These are phyloP conservation scores for Guaruba guarouba DNA, from an alignment of 2,113 vertebrate species.

Conservation along the genomic window DNA sequence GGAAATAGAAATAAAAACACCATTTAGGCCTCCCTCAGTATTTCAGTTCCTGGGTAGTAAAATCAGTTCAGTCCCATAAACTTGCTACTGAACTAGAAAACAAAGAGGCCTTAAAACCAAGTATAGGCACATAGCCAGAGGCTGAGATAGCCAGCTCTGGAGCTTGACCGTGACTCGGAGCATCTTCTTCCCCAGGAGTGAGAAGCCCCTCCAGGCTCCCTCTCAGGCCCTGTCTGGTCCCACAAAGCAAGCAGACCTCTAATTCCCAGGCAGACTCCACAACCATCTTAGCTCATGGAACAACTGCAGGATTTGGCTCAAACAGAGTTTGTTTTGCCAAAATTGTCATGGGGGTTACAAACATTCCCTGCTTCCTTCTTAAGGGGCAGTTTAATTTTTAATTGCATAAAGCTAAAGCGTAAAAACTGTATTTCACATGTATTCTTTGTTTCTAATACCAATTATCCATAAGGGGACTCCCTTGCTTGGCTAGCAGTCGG, in stretches of 20 bases:
- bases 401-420: background rate
- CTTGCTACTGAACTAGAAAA: background rate
- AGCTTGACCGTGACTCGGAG: background rate
- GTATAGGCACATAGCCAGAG: background rate
- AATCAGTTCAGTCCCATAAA: background rate
- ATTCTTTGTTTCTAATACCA: conserved; percentile 30
- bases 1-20: background rate
- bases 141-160: background rate
- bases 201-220: background rate
- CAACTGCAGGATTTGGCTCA: background rate
- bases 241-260: accelerated
- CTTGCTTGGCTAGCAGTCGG: conserved; percentile 38
- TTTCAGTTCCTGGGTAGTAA: background rate
- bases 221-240: background rate
- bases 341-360: background rate
- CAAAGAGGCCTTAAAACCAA: background rate
- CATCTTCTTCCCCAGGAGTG: background rate
- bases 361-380: background rate
- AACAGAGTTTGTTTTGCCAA: background rate
- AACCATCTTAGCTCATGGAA: background rate
- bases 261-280: background rate
- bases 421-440: conserved; percentile 8
- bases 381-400: background rate
- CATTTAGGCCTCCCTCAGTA: background rate
- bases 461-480: conserved; percentile 14